These are phyloP conservation scores for Ochlodes sylvanus DNA, from an alignment of 2,888 invertebrate genomes.

Conservation along the genomic window DNA sequence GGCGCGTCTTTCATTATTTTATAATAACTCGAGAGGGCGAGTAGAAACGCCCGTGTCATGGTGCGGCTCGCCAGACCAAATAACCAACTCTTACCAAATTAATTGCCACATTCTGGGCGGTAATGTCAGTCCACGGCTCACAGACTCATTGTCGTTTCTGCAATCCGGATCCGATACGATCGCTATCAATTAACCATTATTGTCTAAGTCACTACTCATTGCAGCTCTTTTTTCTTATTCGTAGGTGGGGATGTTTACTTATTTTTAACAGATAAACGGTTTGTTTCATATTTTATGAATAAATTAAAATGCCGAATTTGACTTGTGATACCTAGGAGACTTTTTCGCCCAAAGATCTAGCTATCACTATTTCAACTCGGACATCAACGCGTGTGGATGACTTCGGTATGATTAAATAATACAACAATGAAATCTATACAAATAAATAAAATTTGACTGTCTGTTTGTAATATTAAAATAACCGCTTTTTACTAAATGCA, in stretches of 20 bases:
- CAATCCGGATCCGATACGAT: conserved; percentile 50
- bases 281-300: too few species aligned
- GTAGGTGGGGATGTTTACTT: conserved; percentile 13
- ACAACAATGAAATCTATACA: too few species aligned
- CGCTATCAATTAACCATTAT: conserved; percentile 53
- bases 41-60: conserved; percentile 74
- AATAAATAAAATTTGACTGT: too few species aligned
- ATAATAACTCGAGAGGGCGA: conserved; percentile 80
- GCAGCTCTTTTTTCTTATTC: conserved; percentile 20
- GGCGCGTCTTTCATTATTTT: conserved; percentile 83
- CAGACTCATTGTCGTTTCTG: conserved; percentile 58
- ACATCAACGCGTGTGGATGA: too few species aligned
- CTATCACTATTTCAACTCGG: too few species aligned
- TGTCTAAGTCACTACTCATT: conserved; percentile 43
- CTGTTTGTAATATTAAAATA: too few species aligned
- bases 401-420: too few species aligned
- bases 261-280: not conserved
- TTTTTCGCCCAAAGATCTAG: too few species aligned
- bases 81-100: conserved; percentile 76
- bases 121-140: conserved; percentile 65
- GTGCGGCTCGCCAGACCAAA: conserved; percentile 69
- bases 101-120: conserved; percentile 80
- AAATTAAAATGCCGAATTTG: too few species aligned
- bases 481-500: too few species aligned
- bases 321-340: too few species aligned